These are phyloP conservation scores for Synanthedon tipuliformis DNA, from an alignment of 2,888 invertebrate genomes.

Conservation along the genomic window DNA sequence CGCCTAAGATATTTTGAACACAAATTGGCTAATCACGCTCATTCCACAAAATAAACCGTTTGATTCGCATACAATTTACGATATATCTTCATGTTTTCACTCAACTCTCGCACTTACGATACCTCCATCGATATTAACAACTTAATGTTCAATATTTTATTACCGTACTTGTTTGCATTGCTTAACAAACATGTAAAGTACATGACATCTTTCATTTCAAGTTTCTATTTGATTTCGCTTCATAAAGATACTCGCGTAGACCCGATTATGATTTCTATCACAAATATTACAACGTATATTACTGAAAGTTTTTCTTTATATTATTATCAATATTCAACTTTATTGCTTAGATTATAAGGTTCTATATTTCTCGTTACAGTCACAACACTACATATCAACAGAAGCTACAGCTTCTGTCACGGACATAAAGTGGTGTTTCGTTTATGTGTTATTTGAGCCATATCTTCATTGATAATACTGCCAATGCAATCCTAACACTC, in stretches of 20 bases:
- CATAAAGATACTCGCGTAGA: conserved; percentile 57
- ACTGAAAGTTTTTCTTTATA: conserved; percentile 14
- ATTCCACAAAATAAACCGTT: background rate
- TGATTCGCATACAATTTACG: background rate
- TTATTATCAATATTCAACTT: conserved; percentile 14
- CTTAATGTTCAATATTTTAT: conserved; percentile 63
- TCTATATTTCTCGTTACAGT: conserved; percentile 18
- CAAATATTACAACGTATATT: conserved; percentile 53
- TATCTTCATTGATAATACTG: conserved; percentile 35
- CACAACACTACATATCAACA: conserved; percentile 14
- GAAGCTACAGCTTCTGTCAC: conserved; percentile 20
- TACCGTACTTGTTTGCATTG: conserved; percentile 53
- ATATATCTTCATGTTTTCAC: background rate
- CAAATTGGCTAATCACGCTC: too few relatives aligned
- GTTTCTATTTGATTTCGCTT: conserved; percentile 69
- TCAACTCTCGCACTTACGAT: conserved; percentile 12
- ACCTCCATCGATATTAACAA: conserved; percentile 46
- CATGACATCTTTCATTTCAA: conserved; percentile 65
- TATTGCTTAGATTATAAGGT: conserved; percentile 18
- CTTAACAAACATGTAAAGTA: conserved; percentile 54
- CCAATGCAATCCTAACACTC: background rate
- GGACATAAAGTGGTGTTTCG: conserved; percentile 26
- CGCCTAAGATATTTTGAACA: background rate
- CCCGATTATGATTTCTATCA: conserved; percentile 65
- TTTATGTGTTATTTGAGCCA: conserved; percentile 19